Evolutionary conservation across 2,113 vertebrate species (phyloP).

Genomic region (Alectura lathami): DNA sequence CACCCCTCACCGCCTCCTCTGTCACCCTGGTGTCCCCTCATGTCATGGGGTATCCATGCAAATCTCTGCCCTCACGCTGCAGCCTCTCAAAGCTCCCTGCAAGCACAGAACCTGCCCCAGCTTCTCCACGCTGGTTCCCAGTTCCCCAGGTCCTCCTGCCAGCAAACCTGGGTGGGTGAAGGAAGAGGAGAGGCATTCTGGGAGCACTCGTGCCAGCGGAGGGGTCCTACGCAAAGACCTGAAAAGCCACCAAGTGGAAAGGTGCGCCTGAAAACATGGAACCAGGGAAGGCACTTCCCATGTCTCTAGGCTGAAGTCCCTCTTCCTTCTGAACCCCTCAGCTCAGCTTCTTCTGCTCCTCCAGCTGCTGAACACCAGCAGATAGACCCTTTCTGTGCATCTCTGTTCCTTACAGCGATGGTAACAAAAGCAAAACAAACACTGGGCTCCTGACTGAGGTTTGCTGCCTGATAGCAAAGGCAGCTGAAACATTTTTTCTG

Average conservation of each 20-base stretch:
- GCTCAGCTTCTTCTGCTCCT: neutral
- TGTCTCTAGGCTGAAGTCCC: neutral
- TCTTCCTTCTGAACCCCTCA: neutral
- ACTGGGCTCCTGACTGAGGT: slow-evolving; percentile 5
- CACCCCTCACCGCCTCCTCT: neutral
- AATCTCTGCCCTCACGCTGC: neutral
- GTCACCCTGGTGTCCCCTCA: neutral
- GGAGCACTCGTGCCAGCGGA: neutral
- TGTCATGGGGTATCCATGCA: fast-evolving
- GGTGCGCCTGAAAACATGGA: neutral
- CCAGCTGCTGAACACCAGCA: neutral
- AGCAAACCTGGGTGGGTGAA: neutral
- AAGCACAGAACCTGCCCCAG: neutral
- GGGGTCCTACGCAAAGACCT: neutral
- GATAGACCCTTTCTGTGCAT: slow-evolving; percentile 36
- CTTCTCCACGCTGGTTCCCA: neutral
- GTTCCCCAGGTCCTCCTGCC: neutral
- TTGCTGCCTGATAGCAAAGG: slow-evolving; percentile 33
- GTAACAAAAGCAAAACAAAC: slow-evolving; percentile 46
- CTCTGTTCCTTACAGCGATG: slow-evolving; percentile 16
- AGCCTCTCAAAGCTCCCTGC: neutral
- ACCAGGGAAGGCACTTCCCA: neutral
- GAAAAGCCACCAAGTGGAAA: neutral
- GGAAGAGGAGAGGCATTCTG: neutral
- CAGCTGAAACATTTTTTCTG: slow-evolving; percentile 31